Evolutionary conservation across 1,140 invertebrate genomes (phyloP), one percentile per base, ranked within the genome.

Genomic region (Zaprionus vittiger): DNA sequence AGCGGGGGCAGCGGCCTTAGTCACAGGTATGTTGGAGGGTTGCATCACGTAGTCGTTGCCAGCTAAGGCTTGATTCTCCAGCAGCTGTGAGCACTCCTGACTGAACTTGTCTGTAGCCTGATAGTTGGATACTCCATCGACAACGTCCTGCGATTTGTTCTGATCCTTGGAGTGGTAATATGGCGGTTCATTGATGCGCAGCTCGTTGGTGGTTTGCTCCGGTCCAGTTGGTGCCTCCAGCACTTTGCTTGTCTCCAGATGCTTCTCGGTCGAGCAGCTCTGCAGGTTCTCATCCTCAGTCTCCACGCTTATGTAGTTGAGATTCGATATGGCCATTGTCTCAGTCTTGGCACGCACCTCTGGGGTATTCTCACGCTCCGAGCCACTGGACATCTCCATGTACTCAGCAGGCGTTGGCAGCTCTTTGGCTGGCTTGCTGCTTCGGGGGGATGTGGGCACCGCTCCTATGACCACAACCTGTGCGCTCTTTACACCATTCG

Each of bases 321-420:
- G 75, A 83, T 93, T 93, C 56, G 91, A 89, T 15, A 93, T 83
- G 60, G 92, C 92, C 70, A 92, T 70, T 5, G 91, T 92, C 61
- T 86, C 83, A n/a, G 63, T 77, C 24, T 89, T 91, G 28, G 68
- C 34, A 37, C 85, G 82, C 41, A 85, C 79, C 38, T 86, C 82
- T 0, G 89, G 91, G 12, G 91, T 83, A 49, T 92, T 86, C 64
- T 92, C 92, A 26, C 91, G 76, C 61, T 92, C 91, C 11, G 90
- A 91, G 14, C 92, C 91, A 41, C 92, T 93, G 7, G 90, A 93
- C 92, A 93, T 93, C 68, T 93, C 92, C 92, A 93, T 93, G 63
- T 93, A 93, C 66, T 92, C 92, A 0, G 81, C 77, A 17, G 41
- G 41, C 0, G 83, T 22, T 24, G 79, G 86, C 28, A 86, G 68